Evolutionary conservation across 2,888 invertebrate genomes (phyloP).

Genomic region (Ormyrus thymus): DNA sequence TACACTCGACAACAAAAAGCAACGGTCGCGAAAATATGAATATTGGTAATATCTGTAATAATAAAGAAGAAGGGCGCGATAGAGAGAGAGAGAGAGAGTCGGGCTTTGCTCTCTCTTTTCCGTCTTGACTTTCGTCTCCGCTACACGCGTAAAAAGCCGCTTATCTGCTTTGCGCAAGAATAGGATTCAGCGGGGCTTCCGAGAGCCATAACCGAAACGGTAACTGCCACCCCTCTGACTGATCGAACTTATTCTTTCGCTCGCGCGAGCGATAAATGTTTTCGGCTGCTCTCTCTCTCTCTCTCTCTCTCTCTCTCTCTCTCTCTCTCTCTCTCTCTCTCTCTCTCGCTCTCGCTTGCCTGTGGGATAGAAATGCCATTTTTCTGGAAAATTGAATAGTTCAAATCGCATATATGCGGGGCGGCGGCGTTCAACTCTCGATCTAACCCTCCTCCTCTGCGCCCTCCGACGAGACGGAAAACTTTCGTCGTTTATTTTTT

Average conservation of each 20-base stretch:
- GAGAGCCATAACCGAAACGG: slow-evolving; percentile 76
- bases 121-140: neutral
- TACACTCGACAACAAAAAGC: no score
- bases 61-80: slow-evolving; percentile 16
- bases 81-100: no score
- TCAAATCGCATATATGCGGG: slow-evolving; percentile 67
- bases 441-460: neutral
- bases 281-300: slow-evolving; percentile 19
- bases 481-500: slow-evolving; percentile 34
- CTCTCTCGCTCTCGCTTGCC: no score
- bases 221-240: slow-evolving; percentile 74
- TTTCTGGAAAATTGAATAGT: slow-evolving; percentile 73
- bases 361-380: slow-evolving; percentile 62
- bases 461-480: slow-evolving; percentile 17
- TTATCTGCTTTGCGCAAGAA: slow-evolving; percentile 75
- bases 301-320: no score
- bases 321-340: no score
- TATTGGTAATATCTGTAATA: neutral
- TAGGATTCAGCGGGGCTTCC: slow-evolving; percentile 74
- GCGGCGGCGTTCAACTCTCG: neutral
- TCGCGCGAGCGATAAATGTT: slow-evolving; percentile 55
- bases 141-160: slow-evolving; percentile 68
- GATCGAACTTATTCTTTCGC: slow-evolving; percentile 73
- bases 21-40: no score
- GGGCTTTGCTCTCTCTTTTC: neutral